A percentile compares a stretch with the other conserved stretches of the same genome.
Conservation (phyloP, 2,888 invertebrate genomes). For the Eudasyphora cyanicolor region DNA sequence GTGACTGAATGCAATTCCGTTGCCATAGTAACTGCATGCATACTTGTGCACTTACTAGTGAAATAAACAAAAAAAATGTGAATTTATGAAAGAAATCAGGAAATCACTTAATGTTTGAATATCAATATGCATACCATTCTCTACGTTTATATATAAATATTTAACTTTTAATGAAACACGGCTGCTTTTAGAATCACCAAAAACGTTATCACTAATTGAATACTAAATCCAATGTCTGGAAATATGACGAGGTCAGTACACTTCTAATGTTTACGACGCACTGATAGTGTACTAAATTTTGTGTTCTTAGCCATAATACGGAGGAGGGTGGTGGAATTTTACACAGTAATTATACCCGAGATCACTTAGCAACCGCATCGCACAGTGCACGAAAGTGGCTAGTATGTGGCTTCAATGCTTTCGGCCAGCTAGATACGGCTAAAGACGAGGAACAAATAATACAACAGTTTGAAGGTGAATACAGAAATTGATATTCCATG, state of each 20-base stretch:
- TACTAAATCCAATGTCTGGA: not conserved
- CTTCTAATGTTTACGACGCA: conserved; percentile 54
- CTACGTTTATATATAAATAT: not conserved
- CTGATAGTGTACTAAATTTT: conserved; percentile 45
- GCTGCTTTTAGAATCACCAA: too few relatives aligned
- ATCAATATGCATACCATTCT: not conserved
- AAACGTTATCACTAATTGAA: not conserved
- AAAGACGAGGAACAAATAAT: conserved; percentile 66
- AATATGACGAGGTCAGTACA: conserved; percentile 67
- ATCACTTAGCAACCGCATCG: conserved; percentile 61
- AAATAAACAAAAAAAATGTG: not conserved
- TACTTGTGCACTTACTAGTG: not conserved
- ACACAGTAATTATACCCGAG: conserved; percentile 34
- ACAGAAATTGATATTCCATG: not conserved
- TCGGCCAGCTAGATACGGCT: conserved; percentile 74
- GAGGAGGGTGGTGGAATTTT: conserved; percentile 54
- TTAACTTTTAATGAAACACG: too few relatives aligned
- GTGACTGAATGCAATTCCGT: not conserved
- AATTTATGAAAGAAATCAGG: too few relatives aligned
- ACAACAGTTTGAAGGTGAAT: conserved; percentile 60
- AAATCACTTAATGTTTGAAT: too few relatives aligned
- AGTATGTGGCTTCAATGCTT: conserved; percentile 77
- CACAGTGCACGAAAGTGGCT: conserved; percentile 59
- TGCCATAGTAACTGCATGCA: not conserved
- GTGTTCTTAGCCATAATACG: not conserved